Base-by-base conservation (phyloP, 1,140 invertebrate species). In the Neuroterus valhalla region DNA sequence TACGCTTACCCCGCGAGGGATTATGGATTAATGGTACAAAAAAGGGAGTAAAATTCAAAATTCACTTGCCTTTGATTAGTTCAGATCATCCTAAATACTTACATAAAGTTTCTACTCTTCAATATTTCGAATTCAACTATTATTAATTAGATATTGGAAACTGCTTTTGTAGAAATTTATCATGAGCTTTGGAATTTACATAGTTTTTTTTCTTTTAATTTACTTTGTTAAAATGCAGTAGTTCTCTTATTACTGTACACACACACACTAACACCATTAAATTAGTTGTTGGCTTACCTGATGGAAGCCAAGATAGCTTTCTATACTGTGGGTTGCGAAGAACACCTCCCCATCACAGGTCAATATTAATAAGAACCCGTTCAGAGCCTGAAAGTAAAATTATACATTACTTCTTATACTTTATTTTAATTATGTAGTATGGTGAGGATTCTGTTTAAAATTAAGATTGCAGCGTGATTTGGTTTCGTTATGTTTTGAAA, bases 251-350 rank as follows among this genome's bases (percentile, higher is more conserved):
- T 26, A 38, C 11, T 11, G 15, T 62, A 62, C 23, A 26, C 26
- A 15, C 23, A 26, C 26, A 26, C 23, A 52, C 48, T 52, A 14
- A 62, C 23, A 21, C 46, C 42, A 23, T 73, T 31, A 72, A 72
- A 43, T 72, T 68, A n/a, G 50, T 71, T 75, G 74, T 52, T 68
- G 48, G 88, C 88, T 92, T 93, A 99, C 98, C 96, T 99, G 98
- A 93, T 99, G 98, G 93, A 99, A 99, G 86, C 98, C 98, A 82
- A 99, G 93, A 93, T 99, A 99, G 90, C 96, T 98, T 93, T 99
- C 98, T 88, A 99, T 99, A 89, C 97, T 99, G 91, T 99, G 96
- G 50, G 98, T 99, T 48, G 98, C 98, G 91, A 98, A 99, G 92
- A 99, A 99, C 23, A 99, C 98, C 91, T 99, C 98, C 69, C 98